phyloP scores from a whole-genome alignment of 2,888 invertebrate genomes.

The Eutolmus rufibarbis region DNA sequence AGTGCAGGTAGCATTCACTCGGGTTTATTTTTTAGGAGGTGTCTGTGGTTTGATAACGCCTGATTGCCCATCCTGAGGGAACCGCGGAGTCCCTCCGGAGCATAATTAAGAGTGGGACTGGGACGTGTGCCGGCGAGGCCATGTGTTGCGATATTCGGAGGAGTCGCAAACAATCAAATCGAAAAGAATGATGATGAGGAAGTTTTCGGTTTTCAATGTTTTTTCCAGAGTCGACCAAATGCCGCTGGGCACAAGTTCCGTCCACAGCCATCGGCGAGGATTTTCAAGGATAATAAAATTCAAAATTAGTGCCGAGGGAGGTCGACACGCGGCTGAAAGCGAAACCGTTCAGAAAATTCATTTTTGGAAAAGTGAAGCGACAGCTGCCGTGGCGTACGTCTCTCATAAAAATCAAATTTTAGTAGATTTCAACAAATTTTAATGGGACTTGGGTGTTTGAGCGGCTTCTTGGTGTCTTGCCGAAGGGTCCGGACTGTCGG shows the following conservation, averaged over 20 bases:
- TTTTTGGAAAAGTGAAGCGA: conserved; percentile 19
- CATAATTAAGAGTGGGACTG: conserved; percentile 1
- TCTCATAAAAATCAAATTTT: conserved; percentile 47
- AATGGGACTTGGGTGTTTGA: conserved; percentile 14
- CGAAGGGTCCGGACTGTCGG: not conserved
- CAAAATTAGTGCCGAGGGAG: conserved; percentile 16
- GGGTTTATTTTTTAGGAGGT: not conserved
- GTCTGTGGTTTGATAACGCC: conserved; percentile 25
- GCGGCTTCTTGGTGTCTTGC: not conserved
- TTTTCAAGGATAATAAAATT: conserved; percentile 32
- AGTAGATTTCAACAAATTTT: conserved; percentile 46
- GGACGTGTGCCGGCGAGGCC: not conserved
- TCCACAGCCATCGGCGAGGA: not conserved
- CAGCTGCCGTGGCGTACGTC: conserved; percentile 29
- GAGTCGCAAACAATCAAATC: conserved; percentile 10
- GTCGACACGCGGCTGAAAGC: conserved; percentile 18
- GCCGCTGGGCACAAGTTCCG: not conserved
- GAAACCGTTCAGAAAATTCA: conserved; percentile 17
- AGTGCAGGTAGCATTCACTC: conserved; percentile 3
- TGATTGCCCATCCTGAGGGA: not conserved
- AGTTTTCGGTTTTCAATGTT: not conserved
- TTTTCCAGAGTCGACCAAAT: conserved; percentile 8
- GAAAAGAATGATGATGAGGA: conserved; percentile 24
- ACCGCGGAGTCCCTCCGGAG: not conserved
- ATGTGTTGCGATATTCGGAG: conserved; percentile 4